These are phyloP conservation scores for Craseonycteris thonglongyai DNA, from an alignment of 2,113 vertebrate species.

Conservation along the genomic window DNA sequence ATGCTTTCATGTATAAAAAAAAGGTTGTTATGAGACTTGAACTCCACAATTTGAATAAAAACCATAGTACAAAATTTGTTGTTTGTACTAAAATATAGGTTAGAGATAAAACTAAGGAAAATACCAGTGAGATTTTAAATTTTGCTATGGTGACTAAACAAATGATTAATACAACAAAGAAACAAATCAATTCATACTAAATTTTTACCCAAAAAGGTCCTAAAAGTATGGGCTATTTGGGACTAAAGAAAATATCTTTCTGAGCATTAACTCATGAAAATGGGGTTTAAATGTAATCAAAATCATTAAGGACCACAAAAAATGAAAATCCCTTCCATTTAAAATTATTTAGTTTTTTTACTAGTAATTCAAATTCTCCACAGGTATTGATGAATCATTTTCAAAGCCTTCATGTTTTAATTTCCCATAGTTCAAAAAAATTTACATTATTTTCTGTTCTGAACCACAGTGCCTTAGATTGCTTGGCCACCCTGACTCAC, in stretches of 20 bases:
- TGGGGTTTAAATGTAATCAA: constrained; percentile 44
- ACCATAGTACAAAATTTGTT: not conserved
- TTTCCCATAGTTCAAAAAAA: not conserved
- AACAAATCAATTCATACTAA: not conserved
- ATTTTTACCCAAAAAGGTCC: constrained; percentile 34
- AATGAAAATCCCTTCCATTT: not conserved
- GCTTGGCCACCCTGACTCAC: too few species aligned
- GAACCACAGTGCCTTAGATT: too few species aligned
- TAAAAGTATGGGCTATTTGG: not conserved
- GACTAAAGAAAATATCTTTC: constrained; percentile 18
- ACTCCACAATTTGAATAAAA: constrained; percentile 24
- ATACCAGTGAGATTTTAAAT: constrained; percentile 33
- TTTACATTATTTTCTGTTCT: not conserved
- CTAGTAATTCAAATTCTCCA: constrained; percentile 14
- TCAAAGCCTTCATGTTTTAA: constrained; percentile 2
- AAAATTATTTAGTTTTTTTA: constrained; percentile 29
- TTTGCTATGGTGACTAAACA: constrained; percentile 17
- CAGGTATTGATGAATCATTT: constrained; percentile 14
- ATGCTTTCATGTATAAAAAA: not conserved
- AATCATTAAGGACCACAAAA: constrained; percentile 24
- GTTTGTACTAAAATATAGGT: not conserved
- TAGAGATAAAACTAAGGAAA: constrained; percentile 42
- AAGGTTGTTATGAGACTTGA: not conserved
- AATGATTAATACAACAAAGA: not conserved
- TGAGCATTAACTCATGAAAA: not conserved